Percentiles rank a stretch among this genome's conserved stretches.
Conservation (phyloP, 2,888 invertebrate species). For the Nasonovia ribisnigri region DNA sequence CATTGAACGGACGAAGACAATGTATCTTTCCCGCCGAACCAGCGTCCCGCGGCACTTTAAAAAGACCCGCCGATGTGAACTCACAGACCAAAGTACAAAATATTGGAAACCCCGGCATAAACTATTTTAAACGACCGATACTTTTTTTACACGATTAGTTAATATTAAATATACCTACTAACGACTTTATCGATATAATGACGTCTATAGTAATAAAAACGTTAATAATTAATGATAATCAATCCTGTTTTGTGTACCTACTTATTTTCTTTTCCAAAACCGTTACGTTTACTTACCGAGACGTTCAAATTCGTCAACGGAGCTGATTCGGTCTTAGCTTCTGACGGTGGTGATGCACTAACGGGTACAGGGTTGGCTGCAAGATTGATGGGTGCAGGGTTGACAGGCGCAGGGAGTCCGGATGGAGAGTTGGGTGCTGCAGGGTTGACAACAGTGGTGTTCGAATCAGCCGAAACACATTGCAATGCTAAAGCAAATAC, state of each 20-base stretch:
- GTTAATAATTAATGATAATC: too few relatives aligned
- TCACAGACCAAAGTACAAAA: neutral
- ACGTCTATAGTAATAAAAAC: too few relatives aligned
- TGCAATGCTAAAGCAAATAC: neutral
- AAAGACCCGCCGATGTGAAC: neutral
- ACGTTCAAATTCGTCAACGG: neutral
- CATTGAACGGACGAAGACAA: neutral
- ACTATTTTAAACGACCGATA: neutral
- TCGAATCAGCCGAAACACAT: neutral
- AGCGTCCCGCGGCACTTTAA: neutral
- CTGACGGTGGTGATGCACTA: neutral
- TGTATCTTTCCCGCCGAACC: neutral
- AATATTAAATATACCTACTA: too few relatives aligned
- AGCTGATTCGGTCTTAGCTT: neutral
- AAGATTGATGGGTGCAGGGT: neutral
- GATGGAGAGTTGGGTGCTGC: neutral
- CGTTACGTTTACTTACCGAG: neutral
- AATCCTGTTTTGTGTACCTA: neutral
- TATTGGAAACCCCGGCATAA: neutral
- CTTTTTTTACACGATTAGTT: neutral
- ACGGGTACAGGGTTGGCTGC: neutral
- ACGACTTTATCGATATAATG: too few relatives aligned
- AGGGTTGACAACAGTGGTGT: neutral
- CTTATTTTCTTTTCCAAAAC: neutral
- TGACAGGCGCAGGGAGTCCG: neutral